Evolutionary conservation across 2,797 vertebrate genomes (phyloP).

Genomic region (Todus mexicanus): DNA sequence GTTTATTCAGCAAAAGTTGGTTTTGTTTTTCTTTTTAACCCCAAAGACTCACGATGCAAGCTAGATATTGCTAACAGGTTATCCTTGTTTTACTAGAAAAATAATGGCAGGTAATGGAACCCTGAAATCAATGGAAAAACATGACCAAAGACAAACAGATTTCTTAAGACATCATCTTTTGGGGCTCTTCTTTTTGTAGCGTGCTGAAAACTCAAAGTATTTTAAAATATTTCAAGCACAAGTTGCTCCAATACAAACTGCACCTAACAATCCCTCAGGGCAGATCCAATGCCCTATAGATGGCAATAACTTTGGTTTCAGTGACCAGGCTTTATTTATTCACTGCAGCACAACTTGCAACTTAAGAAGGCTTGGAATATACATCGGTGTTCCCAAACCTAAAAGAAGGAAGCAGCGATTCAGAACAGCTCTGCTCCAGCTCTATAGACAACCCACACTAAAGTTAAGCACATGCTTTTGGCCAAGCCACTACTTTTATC

Average conservation of each 20-base stretch:
- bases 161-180: neutral
- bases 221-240: neutral
- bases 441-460: neutral
- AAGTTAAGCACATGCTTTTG: neutral
- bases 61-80: neutral
- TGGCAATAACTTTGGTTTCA: neutral
- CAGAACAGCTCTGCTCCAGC: neutral
- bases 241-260: neutral
- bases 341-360: neutral
- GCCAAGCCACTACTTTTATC: neutral
- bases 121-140: neutral
- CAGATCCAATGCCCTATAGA: neutral
- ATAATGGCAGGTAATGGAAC: neutral
- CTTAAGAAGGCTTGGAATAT: neutral
- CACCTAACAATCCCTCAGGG: neutral
- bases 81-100: neutral
- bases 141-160: neutral
- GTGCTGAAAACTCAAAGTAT: neutral
- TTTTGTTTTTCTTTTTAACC: neutral
- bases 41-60: neutral
- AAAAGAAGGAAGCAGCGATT: neutral
- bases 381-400: neutral
- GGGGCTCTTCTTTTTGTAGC: neutral
- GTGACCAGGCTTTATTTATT: neutral
- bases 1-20: neutral